These are phyloP conservation scores for Xestia c-nigrum DNA, from an alignment of 2,888 invertebrate species.

Conservation along the genomic window DNA sequence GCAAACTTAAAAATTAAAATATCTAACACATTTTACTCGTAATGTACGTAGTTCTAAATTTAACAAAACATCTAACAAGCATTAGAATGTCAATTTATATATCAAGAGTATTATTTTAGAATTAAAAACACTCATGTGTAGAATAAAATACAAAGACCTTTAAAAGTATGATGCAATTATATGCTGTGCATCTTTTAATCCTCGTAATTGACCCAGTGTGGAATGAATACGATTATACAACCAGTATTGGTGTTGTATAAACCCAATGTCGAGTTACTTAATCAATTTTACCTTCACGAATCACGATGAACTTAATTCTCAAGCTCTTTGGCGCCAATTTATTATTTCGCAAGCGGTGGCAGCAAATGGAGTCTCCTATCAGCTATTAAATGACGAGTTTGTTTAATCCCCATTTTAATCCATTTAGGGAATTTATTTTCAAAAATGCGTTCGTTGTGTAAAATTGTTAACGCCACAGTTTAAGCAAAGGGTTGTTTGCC, in stretches of 20 bases:
- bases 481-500: neutral
- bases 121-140: no score
- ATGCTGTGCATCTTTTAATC: conserved; percentile 17
- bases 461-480: neutral
- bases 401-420: neutral
- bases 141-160: neutral
- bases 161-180: conserved; percentile 22
- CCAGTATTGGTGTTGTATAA: conserved; percentile 26
- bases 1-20: no score
- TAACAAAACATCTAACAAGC: no score
- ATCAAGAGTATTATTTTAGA: no score
- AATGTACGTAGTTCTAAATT: no score
- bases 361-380: neutral
- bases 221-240: conserved; percentile 33
- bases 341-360: neutral
- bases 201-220: conserved; percentile 35
- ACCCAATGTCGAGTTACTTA: conserved; percentile 24
- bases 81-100: no score
- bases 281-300: conserved; percentile 15
- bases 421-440: neutral
- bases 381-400: neutral
- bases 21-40: no score
- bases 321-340: conserved; percentile 9
- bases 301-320: conserved; percentile 16
- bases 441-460: neutral